Evolutionary conservation across 1,140 invertebrate genomes (phyloP).

Genomic region (Listronotus oregonensis): DNA sequence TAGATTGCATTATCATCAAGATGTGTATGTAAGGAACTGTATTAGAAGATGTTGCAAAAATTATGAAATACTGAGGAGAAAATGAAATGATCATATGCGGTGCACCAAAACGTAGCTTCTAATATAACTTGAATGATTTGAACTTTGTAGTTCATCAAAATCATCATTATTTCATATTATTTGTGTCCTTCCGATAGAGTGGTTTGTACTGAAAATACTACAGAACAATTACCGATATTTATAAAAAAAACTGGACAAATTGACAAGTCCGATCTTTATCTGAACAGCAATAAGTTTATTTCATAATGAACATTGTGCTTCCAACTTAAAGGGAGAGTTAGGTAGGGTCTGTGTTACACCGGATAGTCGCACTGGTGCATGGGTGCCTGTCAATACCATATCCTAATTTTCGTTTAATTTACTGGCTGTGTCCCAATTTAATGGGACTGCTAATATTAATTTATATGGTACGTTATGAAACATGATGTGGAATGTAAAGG

Average conservation of each 20-base stretch:
- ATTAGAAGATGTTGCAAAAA: conserved; percentile 35
- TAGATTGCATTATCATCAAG: neutral
- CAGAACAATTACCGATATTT: too few species aligned
- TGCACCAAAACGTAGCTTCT: too few species aligned
- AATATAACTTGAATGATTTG: too few species aligned
- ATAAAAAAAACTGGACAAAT: too few species aligned
- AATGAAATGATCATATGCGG: too few species aligned
- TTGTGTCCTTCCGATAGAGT: neutral
- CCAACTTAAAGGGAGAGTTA: neutral
- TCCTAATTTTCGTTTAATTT: too few species aligned
- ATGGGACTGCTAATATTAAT: too few species aligned
- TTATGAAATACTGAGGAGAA: conserved; percentile 2
- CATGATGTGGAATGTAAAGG: too few species aligned
- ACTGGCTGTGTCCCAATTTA: too few species aligned
- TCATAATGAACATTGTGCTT: neutral
- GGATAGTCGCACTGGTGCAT: neutral
- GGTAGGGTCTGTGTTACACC: neutral
- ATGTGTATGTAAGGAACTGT: conserved; percentile 36
- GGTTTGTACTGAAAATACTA: neutral
- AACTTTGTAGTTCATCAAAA: neutral
- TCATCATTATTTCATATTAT: conserved; percentile 1
- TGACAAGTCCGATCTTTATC: too few species aligned
- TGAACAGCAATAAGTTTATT: neutral
- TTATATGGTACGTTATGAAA: too few species aligned
- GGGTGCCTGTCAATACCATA: too few species aligned